These are phyloP conservation scores for Sisyra nigra DNA, from an alignment of 2,888 invertebrate genomes.

Conservation along the genomic window DNA sequence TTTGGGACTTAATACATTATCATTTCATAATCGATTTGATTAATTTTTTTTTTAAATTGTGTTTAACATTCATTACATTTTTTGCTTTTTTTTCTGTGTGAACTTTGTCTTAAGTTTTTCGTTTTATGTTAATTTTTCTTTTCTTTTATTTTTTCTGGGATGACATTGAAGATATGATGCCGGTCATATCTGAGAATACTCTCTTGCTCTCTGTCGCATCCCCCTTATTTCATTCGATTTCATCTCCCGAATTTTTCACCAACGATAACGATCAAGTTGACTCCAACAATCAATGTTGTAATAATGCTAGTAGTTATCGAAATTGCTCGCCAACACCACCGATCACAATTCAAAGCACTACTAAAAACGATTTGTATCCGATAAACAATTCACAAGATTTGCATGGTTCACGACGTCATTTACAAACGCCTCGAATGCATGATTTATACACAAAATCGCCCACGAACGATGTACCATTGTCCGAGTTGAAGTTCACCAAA, in stretches of 20 bases:
- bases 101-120: too few species aligned
- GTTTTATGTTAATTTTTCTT: too few species aligned
- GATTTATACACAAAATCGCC: slow-evolving; percentile 9
- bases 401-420: neutral
- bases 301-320: too few species aligned
- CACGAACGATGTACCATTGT: slow-evolving; percentile 12
- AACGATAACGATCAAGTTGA: neutral
- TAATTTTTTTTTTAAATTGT: too few species aligned
- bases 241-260: slow-evolving; percentile 6
- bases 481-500: slow-evolving; percentile 9
- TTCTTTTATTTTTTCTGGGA: too few species aligned
- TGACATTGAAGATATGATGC: neutral
- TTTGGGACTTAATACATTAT: too few species aligned
- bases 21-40: too few species aligned
- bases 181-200: slow-evolving; percentile 3
- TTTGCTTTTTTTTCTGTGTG: too few species aligned
- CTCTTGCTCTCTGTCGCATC: neutral
- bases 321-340: too few species aligned
- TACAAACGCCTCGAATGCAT: neutral
- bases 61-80: too few species aligned
- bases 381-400: neutral
- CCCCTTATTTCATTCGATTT: slow-evolving; percentile 5
- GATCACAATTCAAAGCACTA: neutral
- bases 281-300: too few species aligned
- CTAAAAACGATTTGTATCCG: neutral